Conservation (phyloP, 2,888 invertebrate genomes). For the Chloromyia formosa region DNA sequence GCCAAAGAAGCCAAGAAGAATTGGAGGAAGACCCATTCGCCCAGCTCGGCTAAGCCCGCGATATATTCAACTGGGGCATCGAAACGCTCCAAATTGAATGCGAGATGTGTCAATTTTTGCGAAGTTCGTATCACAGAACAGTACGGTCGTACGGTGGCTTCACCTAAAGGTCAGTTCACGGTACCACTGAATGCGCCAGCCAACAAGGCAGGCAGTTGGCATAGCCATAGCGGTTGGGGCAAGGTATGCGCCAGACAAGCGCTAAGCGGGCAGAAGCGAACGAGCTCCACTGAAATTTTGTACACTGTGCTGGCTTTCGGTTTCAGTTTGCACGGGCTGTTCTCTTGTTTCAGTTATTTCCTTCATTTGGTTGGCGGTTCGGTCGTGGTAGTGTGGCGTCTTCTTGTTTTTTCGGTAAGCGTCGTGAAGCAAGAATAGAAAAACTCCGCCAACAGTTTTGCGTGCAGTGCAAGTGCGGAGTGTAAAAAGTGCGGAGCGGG, state of each 20-base stretch:
- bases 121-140: not conserved
- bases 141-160: not conserved
- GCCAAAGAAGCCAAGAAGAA: no score
- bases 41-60: not conserved
- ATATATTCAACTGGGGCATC: constrained; percentile 7
- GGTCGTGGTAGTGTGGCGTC: not conserved
- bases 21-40: no score
- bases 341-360: constrained; percentile 11
- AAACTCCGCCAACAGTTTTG: not conserved
- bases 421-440: no score
- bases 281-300: not conserved
- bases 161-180: constrained; percentile 8
- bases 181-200: constrained; percentile 16
- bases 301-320: not conserved
- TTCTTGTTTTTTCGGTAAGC: no score
- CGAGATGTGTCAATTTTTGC: not conserved
- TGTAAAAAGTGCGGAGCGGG: not conserved
- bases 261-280: not conserved
- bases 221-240: not conserved
- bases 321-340: constrained; percentile 7
- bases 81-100: constrained; percentile 2
- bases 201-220: not conserved
- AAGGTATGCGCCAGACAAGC: not conserved
- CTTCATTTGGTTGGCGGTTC: not conserved
- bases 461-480: not conserved